phyloP scores from a whole-genome alignment of 2,888 invertebrate genomes.

The Diaperis boleti region DNA sequence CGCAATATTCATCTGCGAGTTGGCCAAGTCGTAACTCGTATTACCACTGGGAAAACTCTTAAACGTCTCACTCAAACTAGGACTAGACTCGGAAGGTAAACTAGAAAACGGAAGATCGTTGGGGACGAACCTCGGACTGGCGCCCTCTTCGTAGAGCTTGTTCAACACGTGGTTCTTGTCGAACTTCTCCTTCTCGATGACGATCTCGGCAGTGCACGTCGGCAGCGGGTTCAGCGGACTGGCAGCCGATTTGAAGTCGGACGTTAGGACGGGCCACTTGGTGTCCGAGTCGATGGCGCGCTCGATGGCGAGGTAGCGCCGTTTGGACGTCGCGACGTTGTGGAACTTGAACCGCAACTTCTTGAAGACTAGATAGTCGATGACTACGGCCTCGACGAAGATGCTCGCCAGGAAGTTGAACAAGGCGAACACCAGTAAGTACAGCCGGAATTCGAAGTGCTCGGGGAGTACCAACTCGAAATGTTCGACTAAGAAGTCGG shows the following conservation, averaged over 20 bases:
- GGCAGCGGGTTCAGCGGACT: conserved; percentile 63
- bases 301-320: conserved; percentile 75
- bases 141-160: conserved; percentile 63
- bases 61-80: conserved; percentile 54
- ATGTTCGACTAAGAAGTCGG: conserved; percentile 71
- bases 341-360: conserved; percentile 70
- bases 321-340: conserved; percentile 71
- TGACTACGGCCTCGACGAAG: conserved; percentile 71
- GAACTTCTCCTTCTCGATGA: conserved; percentile 67
- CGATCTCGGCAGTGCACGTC: conserved; percentile 67
- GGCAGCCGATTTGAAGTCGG: conserved; percentile 63
- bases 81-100: conserved; percentile 52
- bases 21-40: conserved; percentile 54
- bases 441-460: conserved; percentile 70
- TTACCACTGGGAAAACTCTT: conserved; percentile 55
- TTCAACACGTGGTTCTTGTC: conserved; percentile 67
- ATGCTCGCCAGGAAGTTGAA: conserved; percentile 70
- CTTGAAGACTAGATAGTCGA: conserved; percentile 72
- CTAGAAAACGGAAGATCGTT: conserved; percentile 55
- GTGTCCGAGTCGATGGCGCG: conserved; percentile 69
- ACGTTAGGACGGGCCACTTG: conserved; percentile 76
- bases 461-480: conserved; percentile 79
- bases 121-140: conserved; percentile 4
- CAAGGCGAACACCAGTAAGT: conserved; percentile 69
- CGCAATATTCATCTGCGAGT: conserved; percentile 55